phyloP scores from a whole-genome alignment of 2,797 vertebrate genomes.

The Mus caroli region DNA sequence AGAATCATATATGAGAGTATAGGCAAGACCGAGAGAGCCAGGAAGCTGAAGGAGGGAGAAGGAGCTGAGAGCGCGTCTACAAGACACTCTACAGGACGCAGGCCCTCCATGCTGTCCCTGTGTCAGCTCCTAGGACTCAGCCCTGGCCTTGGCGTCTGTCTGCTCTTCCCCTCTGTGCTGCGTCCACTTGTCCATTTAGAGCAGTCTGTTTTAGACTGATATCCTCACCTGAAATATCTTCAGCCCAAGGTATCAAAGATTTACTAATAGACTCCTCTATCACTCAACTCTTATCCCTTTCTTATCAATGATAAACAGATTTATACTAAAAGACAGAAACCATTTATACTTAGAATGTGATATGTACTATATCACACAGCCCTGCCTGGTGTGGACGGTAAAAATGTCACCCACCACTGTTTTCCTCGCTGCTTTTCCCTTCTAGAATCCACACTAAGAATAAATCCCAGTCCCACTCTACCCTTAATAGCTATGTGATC shows the following conservation, averaged over 20 bases:
- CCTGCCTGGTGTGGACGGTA: not conserved
- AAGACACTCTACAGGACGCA: not conserved
- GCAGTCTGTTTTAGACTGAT: conserved; percentile 8
- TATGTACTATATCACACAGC: not conserved
- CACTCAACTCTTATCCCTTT: not conserved
- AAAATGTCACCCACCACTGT: not conserved
- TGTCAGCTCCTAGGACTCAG: not conserved
- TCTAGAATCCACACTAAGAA: not conserved
- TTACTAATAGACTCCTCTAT: conserved; percentile 8
- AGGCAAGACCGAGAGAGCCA: not conserved
- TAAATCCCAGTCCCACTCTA: not conserved
- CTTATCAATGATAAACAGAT: conserved; percentile 21
- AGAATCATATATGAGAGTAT: not conserved
- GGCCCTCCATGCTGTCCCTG: not conserved
- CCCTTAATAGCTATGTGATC: not conserved
- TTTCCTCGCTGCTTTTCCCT: not conserved
- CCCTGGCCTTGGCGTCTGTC: not conserved
- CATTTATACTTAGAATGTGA: not conserved
- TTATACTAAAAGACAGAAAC: conserved; percentile 13
- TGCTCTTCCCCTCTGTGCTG: not conserved
- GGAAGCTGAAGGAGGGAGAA: not conserved
- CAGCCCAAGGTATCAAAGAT: not conserved
- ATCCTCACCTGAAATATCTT: conserved; percentile 13
- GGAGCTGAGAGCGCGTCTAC: not conserved
- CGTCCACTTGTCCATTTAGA: not conserved